Conservation (phyloP, 2,888 invertebrate species). For the Junonia oenone region DNA sequence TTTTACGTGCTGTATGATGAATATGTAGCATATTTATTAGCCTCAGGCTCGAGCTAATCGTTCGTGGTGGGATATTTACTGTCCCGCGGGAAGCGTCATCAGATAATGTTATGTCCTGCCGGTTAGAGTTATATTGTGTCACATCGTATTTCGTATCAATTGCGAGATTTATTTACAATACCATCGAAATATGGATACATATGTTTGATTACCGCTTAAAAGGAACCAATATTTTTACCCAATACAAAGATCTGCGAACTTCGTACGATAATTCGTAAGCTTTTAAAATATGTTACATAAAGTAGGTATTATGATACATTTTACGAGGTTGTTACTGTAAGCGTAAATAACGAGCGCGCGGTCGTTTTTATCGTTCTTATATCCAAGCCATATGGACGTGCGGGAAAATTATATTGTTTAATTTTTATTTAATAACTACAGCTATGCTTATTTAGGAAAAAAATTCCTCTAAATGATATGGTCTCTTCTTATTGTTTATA, state of each 20-base stretch:
- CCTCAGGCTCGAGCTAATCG: slow-evolving; percentile 56
- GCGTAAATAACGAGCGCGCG: slow-evolving; percentile 20
- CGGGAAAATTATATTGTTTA: slow-evolving; percentile 1
- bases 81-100: slow-evolving; percentile 56
- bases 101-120: slow-evolving; percentile 51
- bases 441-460: not conserved
- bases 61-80: slow-evolving; percentile 55
- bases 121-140: slow-evolving; percentile 19
- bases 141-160: slow-evolving; percentile 13
- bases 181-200: too few species aligned
- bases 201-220: too few species aligned
- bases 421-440: not conserved
- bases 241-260: slow-evolving; percentile 5
- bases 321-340: slow-evolving; percentile 23
- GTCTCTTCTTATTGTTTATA: too few species aligned
- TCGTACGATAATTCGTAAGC: slow-evolving; percentile 14
- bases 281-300: slow-evolving; percentile 22
- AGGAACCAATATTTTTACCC: slow-evolving; percentile 6
- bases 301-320: slow-evolving; percentile 22
- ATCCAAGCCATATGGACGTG: not conserved
- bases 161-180: slow-evolving; percentile 20
- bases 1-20: slow-evolving; percentile 14
- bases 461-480: too few species aligned
- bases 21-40: slow-evolving; percentile 34
- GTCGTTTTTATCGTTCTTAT: slow-evolving; percentile 19